Base-by-base conservation (phyloP, 2,888 invertebrate genomes). In the Scaptomyza parva region DNA sequence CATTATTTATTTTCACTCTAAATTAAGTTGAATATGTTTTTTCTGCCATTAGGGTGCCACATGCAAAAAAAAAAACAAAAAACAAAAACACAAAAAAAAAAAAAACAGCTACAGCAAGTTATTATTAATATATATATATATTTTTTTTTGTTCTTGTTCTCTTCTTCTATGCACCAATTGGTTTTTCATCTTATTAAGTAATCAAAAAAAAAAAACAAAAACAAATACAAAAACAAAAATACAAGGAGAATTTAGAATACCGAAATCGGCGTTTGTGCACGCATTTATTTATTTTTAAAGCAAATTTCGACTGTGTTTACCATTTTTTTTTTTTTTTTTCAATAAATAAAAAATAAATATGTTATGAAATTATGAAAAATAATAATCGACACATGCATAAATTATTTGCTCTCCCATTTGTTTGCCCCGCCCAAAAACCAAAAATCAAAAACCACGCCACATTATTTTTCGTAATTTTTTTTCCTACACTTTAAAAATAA, bases 261-360 rank as follows among this genome's bases (percentile, higher is more conserved):
- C 43, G 53, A 78, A 75, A 75, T 88, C 84, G 86, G 89, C 89
- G 89, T 89, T 91, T 91, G 91, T 91, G 91, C 91, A 91, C 91
- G 91, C 91, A 90, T 89, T 91, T 80, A 79, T 76, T 81, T 81
- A 50, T 75, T 63, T 60, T 68, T 52, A 62, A 61, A 65, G 63
- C n/a, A 67, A 54, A 20, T 77, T 68, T 61, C 43, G 64, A 78
- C 67, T 79, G 82, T 76, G 74, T 64, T 76, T 55, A 60, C 47
- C 35, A 53, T 62, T 62, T 57, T 68, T 45, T 33, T n/a, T 2
- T 35, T n/a, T n/a, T n/a, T n/a, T n/a, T n/a, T n/a, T n/a, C n/a
- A n/a, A n/a, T n/a, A n/a, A n/a, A n/a, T n/a, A n/a, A n/a, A n/a
- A n/a, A 7, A 58, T 12, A 59, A 57, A 48, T 52, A 62, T 67